Percentiles rank a stretch among this genome's conserved stretches.
Evolutionary conservation across 1,140 invertebrate genomes (phyloP).

Genomic region (Penaeus japonicus): DNA sequence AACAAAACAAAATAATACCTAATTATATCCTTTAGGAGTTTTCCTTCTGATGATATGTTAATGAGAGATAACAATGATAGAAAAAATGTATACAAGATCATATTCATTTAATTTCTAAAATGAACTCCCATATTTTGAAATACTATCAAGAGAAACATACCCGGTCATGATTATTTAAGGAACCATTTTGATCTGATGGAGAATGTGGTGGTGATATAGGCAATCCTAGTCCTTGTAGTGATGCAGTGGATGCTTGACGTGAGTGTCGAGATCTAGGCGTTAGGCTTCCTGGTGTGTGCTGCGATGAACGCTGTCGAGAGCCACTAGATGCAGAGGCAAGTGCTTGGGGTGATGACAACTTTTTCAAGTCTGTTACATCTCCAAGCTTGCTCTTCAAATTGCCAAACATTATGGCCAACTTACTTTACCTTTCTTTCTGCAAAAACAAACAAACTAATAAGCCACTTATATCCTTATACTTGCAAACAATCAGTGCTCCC

Average conservation of each 20-base stretch:
- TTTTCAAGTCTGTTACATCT: conserved; percentile 56
- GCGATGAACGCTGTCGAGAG: conserved; percentile 53
- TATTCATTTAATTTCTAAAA: too few species aligned
- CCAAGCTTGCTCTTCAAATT: conserved; percentile 57
- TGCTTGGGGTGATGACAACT: conserved; percentile 46
- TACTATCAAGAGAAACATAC: background rate
- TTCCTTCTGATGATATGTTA: too few species aligned
- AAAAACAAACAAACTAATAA: background rate
- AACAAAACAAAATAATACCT: background rate
- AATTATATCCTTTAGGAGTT: background rate
- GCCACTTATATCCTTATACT: too few species aligned
- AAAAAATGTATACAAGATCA: too few species aligned
- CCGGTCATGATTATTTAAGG: background rate
- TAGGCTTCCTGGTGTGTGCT: conserved; percentile 48
- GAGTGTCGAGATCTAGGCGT: conserved; percentile 46
- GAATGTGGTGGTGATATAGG: background rate
- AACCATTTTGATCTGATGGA: background rate
- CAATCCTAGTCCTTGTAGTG: conserved; percentile 32
- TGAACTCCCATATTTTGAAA: too few species aligned
- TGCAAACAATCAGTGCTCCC: too few species aligned
- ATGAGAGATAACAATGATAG: too few species aligned
- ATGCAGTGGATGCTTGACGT: conserved; percentile 49
- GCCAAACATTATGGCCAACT: conserved; percentile 47
- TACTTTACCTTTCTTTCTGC: background rate
- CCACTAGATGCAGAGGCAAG: conserved; percentile 33